A percentile compares a stretch with the other conserved stretches of the same genome.
Conservation (phyloP, 1,140 invertebrate species). For the Dysdera silvatica region DNA sequence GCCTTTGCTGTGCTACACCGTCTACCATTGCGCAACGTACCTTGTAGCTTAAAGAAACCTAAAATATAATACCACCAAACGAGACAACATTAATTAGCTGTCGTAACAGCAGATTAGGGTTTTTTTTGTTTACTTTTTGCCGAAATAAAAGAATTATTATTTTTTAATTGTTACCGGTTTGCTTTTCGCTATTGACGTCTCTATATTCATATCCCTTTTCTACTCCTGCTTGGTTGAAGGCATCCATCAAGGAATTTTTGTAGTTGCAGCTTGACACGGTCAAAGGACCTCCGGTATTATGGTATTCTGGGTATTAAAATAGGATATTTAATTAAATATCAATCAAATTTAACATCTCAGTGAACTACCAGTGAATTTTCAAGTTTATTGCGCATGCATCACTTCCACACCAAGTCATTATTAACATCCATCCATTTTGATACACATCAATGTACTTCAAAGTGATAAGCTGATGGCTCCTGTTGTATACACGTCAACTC, state of each 20-base stretch:
- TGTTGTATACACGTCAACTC: too few relatives aligned
- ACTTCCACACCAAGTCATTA: not conserved
- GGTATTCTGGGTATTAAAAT: constrained; percentile 1
- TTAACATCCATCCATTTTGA: not conserved
- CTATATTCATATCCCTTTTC: constrained; percentile 75
- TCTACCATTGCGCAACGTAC: constrained; percentile 67
- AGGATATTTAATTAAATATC: not conserved
- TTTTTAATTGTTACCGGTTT: constrained; percentile 56
- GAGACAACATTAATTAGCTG: too few relatives aligned
- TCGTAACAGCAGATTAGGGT: too few relatives aligned
- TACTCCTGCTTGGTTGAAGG: constrained; percentile 77
- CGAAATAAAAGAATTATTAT: constrained; percentile 4
- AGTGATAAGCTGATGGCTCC: too few relatives aligned
- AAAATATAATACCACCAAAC: not conserved
- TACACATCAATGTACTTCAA: not conserved
- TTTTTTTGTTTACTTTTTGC: not conserved
- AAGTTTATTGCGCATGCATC: not conserved
- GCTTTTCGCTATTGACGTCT: constrained; percentile 70
- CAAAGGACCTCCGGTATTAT: constrained; percentile 1
- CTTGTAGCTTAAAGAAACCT: constrained; percentile 52
- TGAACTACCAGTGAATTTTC: too few relatives aligned
- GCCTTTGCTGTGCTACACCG: constrained; percentile 82
- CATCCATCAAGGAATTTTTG: constrained; percentile 53
- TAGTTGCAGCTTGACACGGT: constrained; percentile 9
- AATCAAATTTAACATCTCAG: too few relatives aligned